phyloP scores from a whole-genome alignment of 2,888 invertebrate genomes.

The Pheosia gnoma region DNA sequence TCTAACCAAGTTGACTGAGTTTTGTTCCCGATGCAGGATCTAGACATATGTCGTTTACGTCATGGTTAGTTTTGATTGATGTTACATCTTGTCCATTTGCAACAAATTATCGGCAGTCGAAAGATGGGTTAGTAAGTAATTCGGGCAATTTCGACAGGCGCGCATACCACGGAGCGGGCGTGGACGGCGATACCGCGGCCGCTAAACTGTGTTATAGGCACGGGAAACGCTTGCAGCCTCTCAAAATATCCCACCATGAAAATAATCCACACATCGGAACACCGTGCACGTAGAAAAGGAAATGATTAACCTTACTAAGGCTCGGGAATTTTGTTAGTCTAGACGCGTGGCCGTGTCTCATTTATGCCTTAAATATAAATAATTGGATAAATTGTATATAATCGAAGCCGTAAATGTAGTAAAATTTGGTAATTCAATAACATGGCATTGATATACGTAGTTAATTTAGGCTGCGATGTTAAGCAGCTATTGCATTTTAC shows the following conservation, averaged over 20 bases:
- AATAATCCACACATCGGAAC: constrained; percentile 18
- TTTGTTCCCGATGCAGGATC: too few species aligned
- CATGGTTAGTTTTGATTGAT: not conserved
- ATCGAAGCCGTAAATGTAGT: too few species aligned
- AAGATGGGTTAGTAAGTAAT: constrained; percentile 7
- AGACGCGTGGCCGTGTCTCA: constrained; percentile 7
- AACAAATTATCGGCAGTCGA: not conserved
- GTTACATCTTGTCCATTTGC: not conserved
- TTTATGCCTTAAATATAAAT: not conserved
- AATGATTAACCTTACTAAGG: constrained; percentile 5
- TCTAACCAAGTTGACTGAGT: too few species aligned
- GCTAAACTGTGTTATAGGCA: constrained; percentile 7
- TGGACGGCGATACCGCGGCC: constrained; percentile 6
- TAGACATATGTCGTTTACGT: too few species aligned
- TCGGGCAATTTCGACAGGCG: constrained; percentile 14
- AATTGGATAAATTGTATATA: not conserved
- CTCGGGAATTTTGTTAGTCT: constrained; percentile 6
- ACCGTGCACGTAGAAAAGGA: constrained; percentile 11
- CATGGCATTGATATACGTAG: too few species aligned
- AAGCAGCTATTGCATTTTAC: too few species aligned
- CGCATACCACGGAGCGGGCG: constrained; percentile 11
- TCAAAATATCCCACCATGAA: constrained; percentile 36
- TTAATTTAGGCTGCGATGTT: too few species aligned
- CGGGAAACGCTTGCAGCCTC: constrained; percentile 36
- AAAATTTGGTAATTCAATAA: too few species aligned